Evolutionary conservation across 2,797 vertebrate species (phyloP).

Genomic region (Arnoldichthys spilopterus): DNA sequence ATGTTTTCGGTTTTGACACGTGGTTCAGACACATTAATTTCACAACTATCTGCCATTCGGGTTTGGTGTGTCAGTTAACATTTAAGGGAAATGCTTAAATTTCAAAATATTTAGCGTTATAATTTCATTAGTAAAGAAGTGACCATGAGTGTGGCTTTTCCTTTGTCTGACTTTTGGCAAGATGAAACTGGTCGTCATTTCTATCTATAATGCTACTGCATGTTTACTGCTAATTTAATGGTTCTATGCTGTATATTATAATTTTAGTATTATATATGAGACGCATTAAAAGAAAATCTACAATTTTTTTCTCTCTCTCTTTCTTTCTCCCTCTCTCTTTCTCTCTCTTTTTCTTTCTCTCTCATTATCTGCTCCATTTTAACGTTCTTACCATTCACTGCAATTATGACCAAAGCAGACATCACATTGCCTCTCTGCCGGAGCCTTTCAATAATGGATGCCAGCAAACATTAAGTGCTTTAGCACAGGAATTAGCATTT

Average conservation of each 20-base stretch:
- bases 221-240: background rate
- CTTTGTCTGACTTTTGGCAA: background rate
- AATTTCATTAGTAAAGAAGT: too few species aligned
- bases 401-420: constrained; percentile 66
- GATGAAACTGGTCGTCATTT: background rate
- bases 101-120: too few species aligned
- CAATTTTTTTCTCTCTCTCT: background rate
- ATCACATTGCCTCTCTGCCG: constrained; percentile 41
- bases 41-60: too few species aligned
- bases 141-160: too few species aligned
- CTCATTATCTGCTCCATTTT: constrained; percentile 46
- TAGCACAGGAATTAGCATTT: constrained; percentile 68
- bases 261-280: background rate
- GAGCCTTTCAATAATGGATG: constrained; percentile 69
- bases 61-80: too few species aligned
- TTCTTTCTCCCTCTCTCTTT: constrained; percentile 19
- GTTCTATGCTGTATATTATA: background rate
- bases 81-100: too few species aligned
- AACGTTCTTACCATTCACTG: constrained; percentile 53
- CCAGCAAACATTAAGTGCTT: constrained; percentile 73
- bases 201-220: background rate
- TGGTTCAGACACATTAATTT: too few species aligned
- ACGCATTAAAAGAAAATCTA: background rate
- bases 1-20: background rate
- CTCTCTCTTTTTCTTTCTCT: background rate